phyloP scores from a whole-genome alignment of 2,888 invertebrate genomes.

The Aspidapion aeneum region DNA sequence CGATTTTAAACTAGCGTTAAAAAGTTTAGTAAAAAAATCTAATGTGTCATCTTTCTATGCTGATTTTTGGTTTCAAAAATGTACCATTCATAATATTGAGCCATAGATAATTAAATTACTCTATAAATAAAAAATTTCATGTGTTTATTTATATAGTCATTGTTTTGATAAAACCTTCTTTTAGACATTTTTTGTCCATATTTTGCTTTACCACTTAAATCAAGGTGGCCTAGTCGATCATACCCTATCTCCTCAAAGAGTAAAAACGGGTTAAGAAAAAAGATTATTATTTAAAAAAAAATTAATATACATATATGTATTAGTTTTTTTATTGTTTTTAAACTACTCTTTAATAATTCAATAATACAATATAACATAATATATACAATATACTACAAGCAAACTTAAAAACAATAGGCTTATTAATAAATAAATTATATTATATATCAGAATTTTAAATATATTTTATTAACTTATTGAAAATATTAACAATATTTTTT shows the following conservation, averaged over 20 bases:
- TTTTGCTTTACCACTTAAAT: no score
- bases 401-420: not conserved
- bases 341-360: not conserved
- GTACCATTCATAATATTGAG: conserved; percentile 27
- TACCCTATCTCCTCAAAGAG: no score
- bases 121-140: no score
- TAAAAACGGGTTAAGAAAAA: no score
- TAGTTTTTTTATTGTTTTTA: not conserved
- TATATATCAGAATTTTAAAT: not conserved
- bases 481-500: not conserved
- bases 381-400: not conserved
- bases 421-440: not conserved
- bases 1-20: conserved; percentile 35
- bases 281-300: no score
- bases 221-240: no score
- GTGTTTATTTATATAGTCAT: no score
- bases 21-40: conserved; percentile 21
- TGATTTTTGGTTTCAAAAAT: conserved; percentile 38
- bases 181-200: no score
- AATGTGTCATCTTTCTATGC: conserved; percentile 35
- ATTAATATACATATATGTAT: no score
- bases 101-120: no score
- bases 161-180: no score
- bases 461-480: not conserved
- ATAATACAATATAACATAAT: not conserved